Base-by-base conservation (phyloP, 2,888 invertebrate species). In the Microdon myrmicae region DNA sequence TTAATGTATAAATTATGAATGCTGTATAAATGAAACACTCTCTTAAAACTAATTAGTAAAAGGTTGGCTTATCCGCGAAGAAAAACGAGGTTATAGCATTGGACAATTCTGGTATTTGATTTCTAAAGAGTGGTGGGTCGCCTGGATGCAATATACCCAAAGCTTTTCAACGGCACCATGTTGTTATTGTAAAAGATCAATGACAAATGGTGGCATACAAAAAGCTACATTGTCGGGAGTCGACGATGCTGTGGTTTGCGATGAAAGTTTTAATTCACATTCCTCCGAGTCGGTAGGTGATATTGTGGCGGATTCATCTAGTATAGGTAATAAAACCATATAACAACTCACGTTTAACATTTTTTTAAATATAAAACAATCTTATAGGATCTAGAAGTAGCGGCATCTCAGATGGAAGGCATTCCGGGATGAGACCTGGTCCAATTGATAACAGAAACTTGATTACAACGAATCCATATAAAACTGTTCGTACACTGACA, bases 71-170 rank as follows among this genome's bases (percentile, higher is more conserved):
- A 84, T 87, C 2, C 84, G 94, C 28, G 92, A 91, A 75, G 87
- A 88, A 68, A 82, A 85, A 34, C 84, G 90, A 32, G 90, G 92
- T 0, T 87, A 89, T 74, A 81, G 86, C 32, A 86, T 90, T 45
- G 93, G 92, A 0, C 92, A 94, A 80, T 90, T 92, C 80, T 94
- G 94, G 93, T 94, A 93, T 83, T 84, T 95, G 66, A 85, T 94
- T 56, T 85, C 88, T 1, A 86, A 88, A 32, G 89, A 90, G 70
- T 95, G 95, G 95, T 95, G 94, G 94, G 85, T 85, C 60, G 81
- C 82, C 8, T 95, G 94, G 95, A 80, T 83, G 45, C 84, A 85
- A 26, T 88, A 92, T 80, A 86, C 89, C n/a, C 82, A 79, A 58
- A 72, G 72, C 32, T 78, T 74, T 47, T 76, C 75, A 43, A 73